Percentiles rank a stretch among this genome's conserved stretches.
Evolutionary conservation across 2,797 vertebrate species (phyloP).

Genomic region (Lacerta bilineata): DNA sequence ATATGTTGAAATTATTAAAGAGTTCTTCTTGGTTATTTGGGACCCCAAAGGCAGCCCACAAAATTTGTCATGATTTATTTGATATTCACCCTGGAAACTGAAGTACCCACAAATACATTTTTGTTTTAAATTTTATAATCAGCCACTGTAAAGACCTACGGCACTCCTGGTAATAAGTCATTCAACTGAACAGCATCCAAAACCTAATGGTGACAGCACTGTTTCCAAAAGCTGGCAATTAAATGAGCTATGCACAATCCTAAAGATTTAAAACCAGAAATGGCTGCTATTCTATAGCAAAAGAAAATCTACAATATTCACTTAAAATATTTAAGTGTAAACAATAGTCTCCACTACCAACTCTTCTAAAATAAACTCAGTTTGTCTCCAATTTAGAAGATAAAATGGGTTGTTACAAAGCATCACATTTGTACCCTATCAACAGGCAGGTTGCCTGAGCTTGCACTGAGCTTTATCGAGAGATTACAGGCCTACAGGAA

Average conservation of each 20-base stretch:
- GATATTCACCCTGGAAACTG: background rate
- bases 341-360: background rate
- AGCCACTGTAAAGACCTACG: background rate
- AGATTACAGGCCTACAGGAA: too few relatives aligned
- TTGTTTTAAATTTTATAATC: background rate
- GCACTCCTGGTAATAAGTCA: background rate
- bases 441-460: background rate
- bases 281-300: background rate
- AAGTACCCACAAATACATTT: background rate
- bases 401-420: background rate
- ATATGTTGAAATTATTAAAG: background rate
- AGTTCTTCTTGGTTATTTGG: background rate
- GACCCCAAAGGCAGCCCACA: background rate
- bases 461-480: background rate
- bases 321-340: background rate
- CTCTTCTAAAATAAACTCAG: slow-evolving; percentile 1
- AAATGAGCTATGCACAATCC: background rate
- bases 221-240: background rate
- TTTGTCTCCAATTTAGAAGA: background rate
- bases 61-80: background rate
- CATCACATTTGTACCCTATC: background rate
- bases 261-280: background rate
- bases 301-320: background rate
- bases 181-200: background rate
- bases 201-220: background rate